Conservation (phyloP, 2,888 invertebrate species). For the Dynastes hyllus region DNA sequence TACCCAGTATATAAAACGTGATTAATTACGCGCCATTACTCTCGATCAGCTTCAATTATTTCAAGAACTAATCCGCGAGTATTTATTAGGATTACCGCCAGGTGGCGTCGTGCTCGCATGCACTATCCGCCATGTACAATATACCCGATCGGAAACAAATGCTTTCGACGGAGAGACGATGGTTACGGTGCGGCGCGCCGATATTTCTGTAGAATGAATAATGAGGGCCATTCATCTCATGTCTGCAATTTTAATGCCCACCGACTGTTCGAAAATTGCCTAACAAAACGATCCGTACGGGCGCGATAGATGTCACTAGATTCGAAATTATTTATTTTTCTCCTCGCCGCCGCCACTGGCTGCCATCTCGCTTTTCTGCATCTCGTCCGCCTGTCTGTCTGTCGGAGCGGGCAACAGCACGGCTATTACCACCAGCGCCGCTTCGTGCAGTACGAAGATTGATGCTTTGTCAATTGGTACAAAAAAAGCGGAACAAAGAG, state of each 20-base stretch:
- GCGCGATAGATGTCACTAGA: slow-evolving; percentile 37
- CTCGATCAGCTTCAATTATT: slow-evolving; percentile 39
- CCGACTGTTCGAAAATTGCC: slow-evolving; percentile 46
- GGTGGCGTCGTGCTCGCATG: slow-evolving; percentile 9
- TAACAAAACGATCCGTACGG: slow-evolving; percentile 44
- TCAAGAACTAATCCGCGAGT: slow-evolving; percentile 42
- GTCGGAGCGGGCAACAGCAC: background rate
- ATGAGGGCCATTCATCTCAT: slow-evolving; percentile 42
- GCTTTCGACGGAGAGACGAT: slow-evolving; percentile 31
- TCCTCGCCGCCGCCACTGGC: slow-evolving; percentile 13
- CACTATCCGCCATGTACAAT: slow-evolving; percentile 4
- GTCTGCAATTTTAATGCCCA: slow-evolving; percentile 45
- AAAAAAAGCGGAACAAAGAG: slow-evolving; percentile 41
- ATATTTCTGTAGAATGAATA: slow-evolving; percentile 45
- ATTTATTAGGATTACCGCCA: slow-evolving; percentile 41
- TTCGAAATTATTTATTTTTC: slow-evolving; percentile 42
- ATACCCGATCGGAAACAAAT: slow-evolving; percentile 35
- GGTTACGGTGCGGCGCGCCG: slow-evolving; percentile 30
- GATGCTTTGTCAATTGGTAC: slow-evolving; percentile 41
- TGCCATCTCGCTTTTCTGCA: slow-evolving; percentile 3
- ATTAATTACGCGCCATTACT: slow-evolving; percentile 36
- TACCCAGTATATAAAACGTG: slow-evolving; percentile 23
- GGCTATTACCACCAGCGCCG: background rate
- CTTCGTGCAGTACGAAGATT: slow-evolving; percentile 31
- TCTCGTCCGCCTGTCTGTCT: slow-evolving; percentile 23